Evolutionary conservation across 1,140 invertebrate genomes (phyloP).

Genomic region (Sogatella furcifera): DNA sequence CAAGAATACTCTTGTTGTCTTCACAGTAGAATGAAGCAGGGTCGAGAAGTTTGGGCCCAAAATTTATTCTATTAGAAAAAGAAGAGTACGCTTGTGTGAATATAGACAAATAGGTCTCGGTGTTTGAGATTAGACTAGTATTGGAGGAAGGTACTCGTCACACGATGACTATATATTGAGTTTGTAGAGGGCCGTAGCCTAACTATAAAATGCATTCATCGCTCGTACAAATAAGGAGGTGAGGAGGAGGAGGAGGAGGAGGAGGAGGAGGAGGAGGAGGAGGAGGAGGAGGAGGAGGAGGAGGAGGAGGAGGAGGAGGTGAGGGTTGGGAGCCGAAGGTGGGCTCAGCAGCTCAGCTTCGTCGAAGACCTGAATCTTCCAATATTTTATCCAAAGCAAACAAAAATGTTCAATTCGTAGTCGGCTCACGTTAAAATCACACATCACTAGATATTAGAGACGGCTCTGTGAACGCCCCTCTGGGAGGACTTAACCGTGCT

Average conservation of each 20-base stretch:
- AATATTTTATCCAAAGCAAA: constrained; percentile 4
- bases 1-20: too few relatives aligned
- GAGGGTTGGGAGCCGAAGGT: not conserved
- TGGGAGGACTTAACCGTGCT: not conserved
- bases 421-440: constrained; percentile 1
- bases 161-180: too few relatives aligned
- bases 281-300: not conserved
- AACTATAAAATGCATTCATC: constrained; percentile 3
- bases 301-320: not conserved
- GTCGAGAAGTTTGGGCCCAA: too few relatives aligned
- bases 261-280: not conserved
- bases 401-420: constrained; percentile 3
- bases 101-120: too few relatives aligned
- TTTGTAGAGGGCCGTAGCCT: too few relatives aligned
- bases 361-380: not conserved
- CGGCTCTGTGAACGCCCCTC: not conserved
- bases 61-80: too few relatives aligned
- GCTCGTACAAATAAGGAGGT: not conserved
- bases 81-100: too few relatives aligned
- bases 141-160: too few relatives aligned
- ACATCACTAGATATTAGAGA: constrained; percentile 1
- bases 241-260: not conserved
- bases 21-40: too few relatives aligned
- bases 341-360: not conserved
- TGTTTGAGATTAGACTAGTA: too few relatives aligned